These are phyloP conservation scores for Hymenochirus boettgeri DNA, from an alignment of 2,113 vertebrate genomes.

Conservation along the genomic window DNA sequence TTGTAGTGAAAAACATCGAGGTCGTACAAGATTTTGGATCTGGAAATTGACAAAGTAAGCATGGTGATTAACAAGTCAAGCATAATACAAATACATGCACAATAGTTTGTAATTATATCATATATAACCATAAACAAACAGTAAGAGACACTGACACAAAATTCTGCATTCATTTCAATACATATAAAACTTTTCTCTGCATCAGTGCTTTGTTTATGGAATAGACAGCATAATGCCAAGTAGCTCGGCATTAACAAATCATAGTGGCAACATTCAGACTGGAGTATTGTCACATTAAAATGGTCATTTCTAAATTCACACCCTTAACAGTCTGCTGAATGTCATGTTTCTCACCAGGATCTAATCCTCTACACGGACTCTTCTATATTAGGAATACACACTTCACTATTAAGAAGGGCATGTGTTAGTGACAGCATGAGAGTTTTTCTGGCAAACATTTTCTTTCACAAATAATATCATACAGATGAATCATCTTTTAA, in stretches of 20 bases:
- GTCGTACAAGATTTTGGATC: neutral
- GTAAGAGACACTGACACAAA: conserved; percentile 11
- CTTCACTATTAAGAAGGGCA: conserved; percentile 41
- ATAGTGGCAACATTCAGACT: conserved; percentile 8
- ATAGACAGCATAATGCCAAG: conserved; percentile 3
- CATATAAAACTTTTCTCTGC: neutral
- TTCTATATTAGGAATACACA: conserved; percentile 37
- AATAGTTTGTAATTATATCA: conserved; percentile 26
- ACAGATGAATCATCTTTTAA: conserved; percentile 42
- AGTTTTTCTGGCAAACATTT: conserved; percentile 40
- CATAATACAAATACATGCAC: conserved; percentile 18
- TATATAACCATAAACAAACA: conserved; percentile 8
- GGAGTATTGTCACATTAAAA: conserved; percentile 37
- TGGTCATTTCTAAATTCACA: conserved; percentile 30
- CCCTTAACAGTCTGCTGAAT: conserved; percentile 26
- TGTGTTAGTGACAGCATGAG: conserved; percentile 43
- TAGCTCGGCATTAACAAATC: conserved; percentile 9
- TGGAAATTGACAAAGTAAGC: conserved; percentile 6
- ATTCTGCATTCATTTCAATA: conserved; percentile 19
- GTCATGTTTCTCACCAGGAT: conserved; percentile 35
- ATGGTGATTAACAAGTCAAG: conserved; percentile 19
- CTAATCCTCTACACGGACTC: conserved; percentile 28
- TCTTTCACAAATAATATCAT: conserved; percentile 43
- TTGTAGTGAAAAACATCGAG: neutral
- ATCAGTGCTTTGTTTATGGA: conserved; percentile 18